Base-by-base conservation (phyloP, 2,888 invertebrate genomes). In the Athalia rosae region DNA sequence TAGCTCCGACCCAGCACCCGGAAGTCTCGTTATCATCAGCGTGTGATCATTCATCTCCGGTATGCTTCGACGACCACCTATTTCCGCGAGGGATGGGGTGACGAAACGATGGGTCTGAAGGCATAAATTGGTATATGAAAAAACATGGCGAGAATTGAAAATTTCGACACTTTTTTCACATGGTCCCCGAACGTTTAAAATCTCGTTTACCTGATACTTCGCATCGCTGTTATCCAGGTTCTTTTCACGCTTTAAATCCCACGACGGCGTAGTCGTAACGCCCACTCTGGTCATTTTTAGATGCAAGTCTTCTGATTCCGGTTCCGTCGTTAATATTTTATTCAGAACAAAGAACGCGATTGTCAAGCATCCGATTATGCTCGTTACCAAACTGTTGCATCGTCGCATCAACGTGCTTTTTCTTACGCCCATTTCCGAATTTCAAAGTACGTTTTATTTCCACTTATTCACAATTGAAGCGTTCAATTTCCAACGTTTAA, bases 11-110 rank as follows among this genome's bases (percentile, higher is more conserved):
- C 93, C 93, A 62, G 92, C 91, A 82, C 92, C 92, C 0, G 93
- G 93, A 11, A 93, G 91, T 61, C 92, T 89, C 81, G 93, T 93
- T 83, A 93, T 91, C 89, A 94, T 92, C 74, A 94, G 83, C 77
- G 92, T 89, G 83, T 92, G 90, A 73, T 90, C 89, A 84, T 91
- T 92, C 66, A 91, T 88, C 81, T 90, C 91, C 47, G 91, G 91
- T 84, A 91, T 89, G 73, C 80, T 82, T 61, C 85, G 87, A 15
- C 85, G 86, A 78, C 87, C 87, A 50, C 91, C 91, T 63, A 92
- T 82, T 83, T 92, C 91, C 3, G 91, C 88, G 50, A 92, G 86
- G 3, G 92, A 92, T 79, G 92, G 92, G 4, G 92, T 92, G 28
- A 92, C 91, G 81, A 91, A 85, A 58, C 85, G 85, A 77, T 83